A percentile compares a stretch with the other conserved stretches of the same genome.
Conservation (phyloP, 1,140 invertebrate species). For the Diploscapter pachys region DNA sequence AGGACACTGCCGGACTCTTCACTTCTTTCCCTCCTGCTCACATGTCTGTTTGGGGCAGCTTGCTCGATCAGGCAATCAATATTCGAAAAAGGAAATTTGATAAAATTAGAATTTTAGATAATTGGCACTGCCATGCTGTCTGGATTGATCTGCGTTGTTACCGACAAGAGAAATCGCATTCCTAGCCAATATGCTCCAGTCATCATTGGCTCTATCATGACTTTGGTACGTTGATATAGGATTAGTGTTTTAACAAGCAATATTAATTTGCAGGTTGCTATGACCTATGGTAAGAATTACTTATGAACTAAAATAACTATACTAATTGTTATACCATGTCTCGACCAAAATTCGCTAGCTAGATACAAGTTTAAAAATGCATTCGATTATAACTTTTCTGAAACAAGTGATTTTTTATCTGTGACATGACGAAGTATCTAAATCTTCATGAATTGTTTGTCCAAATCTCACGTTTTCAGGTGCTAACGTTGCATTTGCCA, state of each 20-base stretch:
- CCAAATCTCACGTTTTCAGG: not conserved
- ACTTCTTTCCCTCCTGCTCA: constrained; percentile 65
- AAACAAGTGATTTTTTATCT: too few relatives aligned
- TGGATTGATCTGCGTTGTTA: constrained; percentile 64
- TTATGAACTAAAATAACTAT: constrained; percentile 11
- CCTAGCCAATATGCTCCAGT: constrained; percentile 63
- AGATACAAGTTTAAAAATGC: too few relatives aligned
- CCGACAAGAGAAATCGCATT: constrained; percentile 64
- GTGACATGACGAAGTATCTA: too few relatives aligned
- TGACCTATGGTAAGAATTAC: constrained; percentile 3
- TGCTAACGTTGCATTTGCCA: constrained; percentile 67
- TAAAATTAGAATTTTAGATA: constrained; percentile 60
- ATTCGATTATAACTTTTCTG: too few relatives aligned
- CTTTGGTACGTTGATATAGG: constrained; percentile 57
- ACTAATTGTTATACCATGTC: too few relatives aligned
- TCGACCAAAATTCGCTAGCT: too few relatives aligned
- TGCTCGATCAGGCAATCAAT: constrained; percentile 63
- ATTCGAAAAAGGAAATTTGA: constrained; percentile 31
- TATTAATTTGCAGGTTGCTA: constrained; percentile 18
- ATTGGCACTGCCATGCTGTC: constrained; percentile 66
- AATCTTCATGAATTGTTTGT: too few relatives aligned
- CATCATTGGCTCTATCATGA: constrained; percentile 65
- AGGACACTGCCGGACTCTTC: constrained; percentile 66
- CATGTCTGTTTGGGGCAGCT: constrained; percentile 59
- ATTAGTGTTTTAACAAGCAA: not conserved